A percentile compares a stretch with the other conserved stretches of the same genome.
Evolutionary conservation across 2,797 vertebrate genomes (phyloP).

Genomic region (Lophotriccus pileatus): DNA sequence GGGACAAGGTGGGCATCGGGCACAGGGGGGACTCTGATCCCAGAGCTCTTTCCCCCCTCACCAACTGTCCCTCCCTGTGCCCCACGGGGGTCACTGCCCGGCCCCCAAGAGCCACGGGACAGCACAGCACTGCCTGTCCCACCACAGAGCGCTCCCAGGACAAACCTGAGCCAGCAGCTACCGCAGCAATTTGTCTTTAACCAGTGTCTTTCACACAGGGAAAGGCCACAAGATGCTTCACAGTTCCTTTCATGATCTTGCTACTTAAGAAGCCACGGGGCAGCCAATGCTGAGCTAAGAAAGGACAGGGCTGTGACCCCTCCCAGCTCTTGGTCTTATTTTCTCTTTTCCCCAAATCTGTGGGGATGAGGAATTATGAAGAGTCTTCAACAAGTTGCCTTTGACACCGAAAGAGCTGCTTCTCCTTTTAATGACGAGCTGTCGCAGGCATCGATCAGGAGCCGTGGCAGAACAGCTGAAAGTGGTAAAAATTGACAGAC

Average conservation of each 20-base stretch:
- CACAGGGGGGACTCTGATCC: not conserved
- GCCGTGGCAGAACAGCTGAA: constrained; percentile 4
- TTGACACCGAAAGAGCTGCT: not conserved
- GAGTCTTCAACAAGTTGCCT: not conserved
- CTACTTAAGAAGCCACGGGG: not conserved
- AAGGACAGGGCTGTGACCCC: not conserved
- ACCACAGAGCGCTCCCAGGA: not conserved
- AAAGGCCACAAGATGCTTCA: not conserved
- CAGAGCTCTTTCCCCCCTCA: not conserved
- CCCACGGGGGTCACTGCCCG: not conserved
- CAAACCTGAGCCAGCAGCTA: not conserved
- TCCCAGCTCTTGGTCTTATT: not conserved
- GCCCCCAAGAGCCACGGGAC: not conserved
- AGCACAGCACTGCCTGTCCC: not conserved
- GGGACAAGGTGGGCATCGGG: fast-evolving
- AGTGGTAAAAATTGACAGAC: not conserved
- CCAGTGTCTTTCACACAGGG: not conserved
- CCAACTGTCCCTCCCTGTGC: not conserved
- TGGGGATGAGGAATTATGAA: not conserved
- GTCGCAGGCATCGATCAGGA: not conserved
- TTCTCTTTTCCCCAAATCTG: not conserved
- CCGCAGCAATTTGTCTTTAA: constrained; percentile 18
- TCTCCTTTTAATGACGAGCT: constrained; percentile 12
- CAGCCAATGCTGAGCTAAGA: not conserved
- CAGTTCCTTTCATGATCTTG: not conserved